Evolutionary conservation across 2,888 invertebrate species (phyloP).

Genomic region (Tanypteryx hageni): DNA sequence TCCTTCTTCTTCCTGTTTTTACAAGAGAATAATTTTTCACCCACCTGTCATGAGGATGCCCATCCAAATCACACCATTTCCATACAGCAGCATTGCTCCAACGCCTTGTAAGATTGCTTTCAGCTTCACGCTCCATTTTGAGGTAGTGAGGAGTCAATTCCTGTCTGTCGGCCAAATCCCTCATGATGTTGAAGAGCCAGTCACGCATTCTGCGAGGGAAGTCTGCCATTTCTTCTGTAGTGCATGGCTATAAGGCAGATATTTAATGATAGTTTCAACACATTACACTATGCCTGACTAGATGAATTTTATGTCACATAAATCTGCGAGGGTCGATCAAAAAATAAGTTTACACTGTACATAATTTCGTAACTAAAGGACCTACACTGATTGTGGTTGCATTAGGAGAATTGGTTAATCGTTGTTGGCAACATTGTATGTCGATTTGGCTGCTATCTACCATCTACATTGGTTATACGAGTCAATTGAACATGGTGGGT

Average conservation of each 20-base stretch:
- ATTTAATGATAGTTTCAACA: constrained; percentile 43
- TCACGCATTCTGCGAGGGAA: constrained; percentile 98
- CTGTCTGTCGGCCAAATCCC: constrained; percentile 92
- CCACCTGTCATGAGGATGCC: constrained; percentile 91
- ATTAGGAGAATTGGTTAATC: too few species aligned
- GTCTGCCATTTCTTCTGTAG: constrained; percentile 91
- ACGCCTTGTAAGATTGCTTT: constrained; percentile 88
- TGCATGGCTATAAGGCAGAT: constrained; percentile 81
- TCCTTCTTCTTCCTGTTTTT: constrained; percentile 71
- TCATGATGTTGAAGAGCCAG: constrained; percentile 99
- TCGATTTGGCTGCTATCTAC: too few species aligned
- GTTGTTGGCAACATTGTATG: too few species aligned
- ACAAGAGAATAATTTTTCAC: neutral
- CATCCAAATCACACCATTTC: constrained; percentile 99
- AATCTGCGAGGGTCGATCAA: too few species aligned
- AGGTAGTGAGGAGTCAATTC: constrained; percentile 90
- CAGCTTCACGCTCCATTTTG: constrained; percentile 92
- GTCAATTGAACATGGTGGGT: too few species aligned
- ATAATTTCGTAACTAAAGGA: too few species aligned
- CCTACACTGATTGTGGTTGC: too few species aligned
- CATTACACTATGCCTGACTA: constrained; percentile 57
- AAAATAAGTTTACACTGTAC: too few species aligned
- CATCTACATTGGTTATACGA: too few species aligned
- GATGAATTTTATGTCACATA: neutral
- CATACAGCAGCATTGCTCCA: constrained; percentile 97